These are phyloP conservation scores for Syrrhaptes paradoxus DNA, from an alignment of 2,113 vertebrate species.

Conservation along the genomic window DNA sequence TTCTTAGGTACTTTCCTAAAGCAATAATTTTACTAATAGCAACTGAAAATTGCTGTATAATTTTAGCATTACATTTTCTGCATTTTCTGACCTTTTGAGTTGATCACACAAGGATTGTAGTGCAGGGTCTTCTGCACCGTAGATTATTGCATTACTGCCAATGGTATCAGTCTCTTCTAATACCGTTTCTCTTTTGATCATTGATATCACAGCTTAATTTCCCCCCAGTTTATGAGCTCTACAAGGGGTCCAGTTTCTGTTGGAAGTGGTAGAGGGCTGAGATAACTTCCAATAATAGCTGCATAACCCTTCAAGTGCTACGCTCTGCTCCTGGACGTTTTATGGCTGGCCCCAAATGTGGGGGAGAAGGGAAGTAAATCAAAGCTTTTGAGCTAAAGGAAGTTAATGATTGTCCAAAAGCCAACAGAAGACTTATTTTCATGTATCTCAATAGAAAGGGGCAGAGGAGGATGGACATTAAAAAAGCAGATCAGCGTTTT, in stretches of 20 bases:
- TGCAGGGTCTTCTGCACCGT: conserved; percentile 11
- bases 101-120: not conserved
- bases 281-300: not conserved
- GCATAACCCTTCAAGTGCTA: not conserved
- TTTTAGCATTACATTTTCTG: conserved; percentile 43
- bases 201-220: not conserved
- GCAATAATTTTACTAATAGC: conserved; percentile 45
- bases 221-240: not conserved
- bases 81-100: conserved; percentile 28
- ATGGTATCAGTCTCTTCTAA: not conserved
- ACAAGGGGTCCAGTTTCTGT: not conserved
- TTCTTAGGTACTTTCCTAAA: conserved; percentile 28
- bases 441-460: not conserved
- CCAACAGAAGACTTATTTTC: not conserved
- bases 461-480: not conserved
- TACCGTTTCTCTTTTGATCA: not conserved
- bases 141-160: not conserved
- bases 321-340: not conserved
- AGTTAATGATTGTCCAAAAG: not conserved
- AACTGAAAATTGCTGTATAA: conserved; percentile 36
- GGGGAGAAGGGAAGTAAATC: not conserved
- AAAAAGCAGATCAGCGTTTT: conserved; percentile 8
- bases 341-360: not conserved
- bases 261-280: not conserved
- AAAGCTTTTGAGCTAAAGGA: not conserved